These are phyloP conservation scores for Ascidia mentula DNA, from an alignment of 23 tunicate species.

Conservation along the genomic window DNA sequence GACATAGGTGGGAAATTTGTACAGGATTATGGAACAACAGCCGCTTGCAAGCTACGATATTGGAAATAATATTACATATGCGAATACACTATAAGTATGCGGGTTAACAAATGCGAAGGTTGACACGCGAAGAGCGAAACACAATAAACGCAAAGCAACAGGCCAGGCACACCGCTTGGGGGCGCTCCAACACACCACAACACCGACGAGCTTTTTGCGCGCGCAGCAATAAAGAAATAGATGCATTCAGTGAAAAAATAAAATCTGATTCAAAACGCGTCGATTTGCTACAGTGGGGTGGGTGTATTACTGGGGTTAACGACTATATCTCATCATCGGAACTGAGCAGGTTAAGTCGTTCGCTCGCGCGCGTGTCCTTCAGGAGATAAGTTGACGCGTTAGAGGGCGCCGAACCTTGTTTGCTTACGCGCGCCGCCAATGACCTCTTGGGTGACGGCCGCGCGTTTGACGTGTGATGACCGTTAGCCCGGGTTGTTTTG, in stretches of 20 bases:
- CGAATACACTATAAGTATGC: no score
- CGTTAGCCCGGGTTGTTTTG: neutral
- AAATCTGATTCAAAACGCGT: neutral
- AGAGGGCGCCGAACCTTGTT: neutral
- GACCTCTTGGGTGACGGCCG: neutral
- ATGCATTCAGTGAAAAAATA: slow-evolving; percentile 3
- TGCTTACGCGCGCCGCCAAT: neutral
- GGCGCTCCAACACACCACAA: neutral
- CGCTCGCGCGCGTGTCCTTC: slow-evolving; percentile 17
- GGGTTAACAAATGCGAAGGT: neutral
- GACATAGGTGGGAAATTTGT: no score
- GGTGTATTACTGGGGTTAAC: neutral
- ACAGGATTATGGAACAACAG: no score
- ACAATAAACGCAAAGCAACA: neutral
- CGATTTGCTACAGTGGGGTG: slow-evolving; percentile 1
- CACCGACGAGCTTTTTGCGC: slow-evolving; percentile 4
- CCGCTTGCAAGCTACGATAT: no score
- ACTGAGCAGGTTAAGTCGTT: slow-evolving; percentile 44
- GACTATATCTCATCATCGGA: slow-evolving; percentile 71
- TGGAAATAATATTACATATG: no score
- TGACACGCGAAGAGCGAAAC: neutral
- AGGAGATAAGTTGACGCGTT: slow-evolving; percentile 3
- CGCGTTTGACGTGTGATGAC: neutral
- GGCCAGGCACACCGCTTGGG: no score
- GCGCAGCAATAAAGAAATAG: neutral